phyloP scores from a whole-genome alignment of 1,140 invertebrate genomes.

The Meloidogyne chitwoodi region DNA sequence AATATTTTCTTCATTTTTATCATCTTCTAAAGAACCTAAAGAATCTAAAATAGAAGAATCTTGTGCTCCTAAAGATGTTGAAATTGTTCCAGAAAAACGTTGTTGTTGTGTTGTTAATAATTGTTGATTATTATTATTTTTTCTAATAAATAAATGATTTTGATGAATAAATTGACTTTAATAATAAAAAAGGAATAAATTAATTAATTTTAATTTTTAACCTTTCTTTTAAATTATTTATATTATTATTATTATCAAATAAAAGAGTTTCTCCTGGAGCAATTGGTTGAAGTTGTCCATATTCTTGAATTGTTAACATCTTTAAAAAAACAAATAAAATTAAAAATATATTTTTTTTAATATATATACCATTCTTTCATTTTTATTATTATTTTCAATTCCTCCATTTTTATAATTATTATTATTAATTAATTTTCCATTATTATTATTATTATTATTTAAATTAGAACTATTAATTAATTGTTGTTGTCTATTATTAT shows the following conservation, averaged over 20 bases:
- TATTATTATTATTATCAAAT: background rate
- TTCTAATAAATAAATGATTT: background rate
- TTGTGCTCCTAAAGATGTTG: slow-evolving; percentile 17
- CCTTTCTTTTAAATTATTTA: background rate
- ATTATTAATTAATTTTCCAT: too few relatives aligned
- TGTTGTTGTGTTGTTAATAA: background rate
- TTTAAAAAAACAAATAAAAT: background rate
- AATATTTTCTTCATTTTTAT: background rate
- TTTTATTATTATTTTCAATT: too few relatives aligned
- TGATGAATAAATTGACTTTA: background rate
- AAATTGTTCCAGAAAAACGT: slow-evolving; percentile 12
- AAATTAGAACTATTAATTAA: background rate
- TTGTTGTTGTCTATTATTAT: background rate
- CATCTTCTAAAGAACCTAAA: slow-evolving; percentile 10
- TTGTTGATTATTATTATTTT: background rate
- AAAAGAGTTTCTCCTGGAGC: background rate
- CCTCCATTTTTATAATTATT: too few relatives aligned
- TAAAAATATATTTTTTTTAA: too few relatives aligned
- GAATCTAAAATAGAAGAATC: slow-evolving; percentile 12
- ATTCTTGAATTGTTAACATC: background rate
- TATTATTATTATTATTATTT: too few relatives aligned
- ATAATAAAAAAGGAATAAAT: background rate
- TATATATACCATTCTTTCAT: too few relatives aligned
- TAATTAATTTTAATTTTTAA: background rate
- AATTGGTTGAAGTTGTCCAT: background rate